phyloP scores from a whole-genome alignment of 2,113 vertebrate genomes.

The Uria lomvia region DNA sequence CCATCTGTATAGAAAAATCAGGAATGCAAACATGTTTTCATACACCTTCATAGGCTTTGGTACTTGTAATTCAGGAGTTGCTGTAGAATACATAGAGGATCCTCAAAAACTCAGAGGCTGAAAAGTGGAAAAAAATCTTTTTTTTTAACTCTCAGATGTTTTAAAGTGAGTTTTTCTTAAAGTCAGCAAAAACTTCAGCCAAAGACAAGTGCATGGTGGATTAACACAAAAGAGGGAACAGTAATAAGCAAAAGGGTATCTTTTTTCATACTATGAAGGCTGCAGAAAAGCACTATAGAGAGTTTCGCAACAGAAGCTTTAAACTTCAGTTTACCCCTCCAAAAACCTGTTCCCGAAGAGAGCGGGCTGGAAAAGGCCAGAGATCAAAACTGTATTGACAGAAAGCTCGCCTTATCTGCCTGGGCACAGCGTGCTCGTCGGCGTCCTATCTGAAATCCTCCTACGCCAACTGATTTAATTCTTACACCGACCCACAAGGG shows the following conservation, averaged over 20 bases:
- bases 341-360: background rate
- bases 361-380: background rate
- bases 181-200: background rate
- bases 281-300: background rate
- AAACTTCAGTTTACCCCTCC: background rate
- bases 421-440: background rate
- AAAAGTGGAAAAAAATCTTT: fast-evolving
- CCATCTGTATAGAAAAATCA: background rate
- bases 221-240: background rate
- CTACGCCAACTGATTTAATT: background rate
- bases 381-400: background rate
- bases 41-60: fast-evolving
- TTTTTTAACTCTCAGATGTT: background rate
- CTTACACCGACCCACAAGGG: fast-evolving
- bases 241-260: background rate
- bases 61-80: background rate
- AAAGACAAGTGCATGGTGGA: background rate
- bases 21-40: background rate
- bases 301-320: background rate
- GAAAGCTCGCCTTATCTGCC: background rate
- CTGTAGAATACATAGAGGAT: background rate
- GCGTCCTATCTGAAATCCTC: background rate
- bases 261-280: background rate
- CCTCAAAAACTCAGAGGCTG: background rate
- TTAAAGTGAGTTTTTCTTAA: background rate